Evolutionary conservation across 2,888 invertebrate genomes (phyloP).

Genomic region (Dicyrtoma fusca): DNA sequence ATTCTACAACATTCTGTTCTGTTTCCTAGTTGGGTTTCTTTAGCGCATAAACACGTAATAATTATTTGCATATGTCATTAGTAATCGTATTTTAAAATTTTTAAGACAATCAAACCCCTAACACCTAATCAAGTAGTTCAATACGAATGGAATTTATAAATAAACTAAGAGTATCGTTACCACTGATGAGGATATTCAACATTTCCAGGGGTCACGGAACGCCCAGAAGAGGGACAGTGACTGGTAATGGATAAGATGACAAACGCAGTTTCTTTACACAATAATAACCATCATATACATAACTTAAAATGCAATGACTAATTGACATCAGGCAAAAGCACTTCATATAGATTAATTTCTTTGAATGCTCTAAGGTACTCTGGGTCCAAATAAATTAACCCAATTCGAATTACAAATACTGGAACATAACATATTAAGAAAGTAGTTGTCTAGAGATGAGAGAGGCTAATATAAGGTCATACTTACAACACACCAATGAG

Average conservation of each 20-base stretch:
- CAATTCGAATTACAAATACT: slow-evolving; percentile 7
- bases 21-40: no score
- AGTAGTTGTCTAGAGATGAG: slow-evolving; percentile 28
- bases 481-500: slow-evolving; percentile 42
- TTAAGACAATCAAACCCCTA: no score
- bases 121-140: no score
- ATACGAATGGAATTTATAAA: slow-evolving; percentile 26
- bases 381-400: not conserved
- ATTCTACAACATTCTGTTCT: no score
- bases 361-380: no score
- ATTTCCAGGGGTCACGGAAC: slow-evolving; percentile 32
- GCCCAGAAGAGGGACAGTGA: slow-evolving; percentile 30
- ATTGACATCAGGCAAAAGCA: no score
- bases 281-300: slow-evolving; percentile 25
- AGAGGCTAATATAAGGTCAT: slow-evolving; percentile 38
- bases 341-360: no score
- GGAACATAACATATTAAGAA: not conserved
- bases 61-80: no score
- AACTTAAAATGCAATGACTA: slow-evolving; percentile 21
- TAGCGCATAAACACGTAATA: no score
- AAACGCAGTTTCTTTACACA: slow-evolving; percentile 25
- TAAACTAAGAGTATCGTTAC: slow-evolving; percentile 30
- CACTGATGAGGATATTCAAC: slow-evolving; percentile 31
- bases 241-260: no score
- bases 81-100: no score